Base-by-base conservation (phyloP, 2,797 vertebrate species). In the Alca torda region DNA sequence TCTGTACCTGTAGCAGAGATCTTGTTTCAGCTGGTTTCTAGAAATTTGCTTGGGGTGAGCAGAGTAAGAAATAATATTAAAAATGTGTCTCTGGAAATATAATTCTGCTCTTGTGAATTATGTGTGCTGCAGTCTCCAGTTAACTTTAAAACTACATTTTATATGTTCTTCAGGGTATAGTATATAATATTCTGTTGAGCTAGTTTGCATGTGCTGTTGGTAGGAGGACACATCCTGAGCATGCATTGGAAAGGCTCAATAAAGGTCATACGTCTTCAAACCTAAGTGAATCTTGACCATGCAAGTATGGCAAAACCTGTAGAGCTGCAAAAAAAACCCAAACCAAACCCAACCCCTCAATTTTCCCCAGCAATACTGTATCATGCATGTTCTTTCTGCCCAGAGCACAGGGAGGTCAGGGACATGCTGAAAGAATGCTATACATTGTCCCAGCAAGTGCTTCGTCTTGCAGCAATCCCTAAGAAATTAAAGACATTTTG, bases 31-130 rank as follows among this genome's bases (percentile, higher is more conserved):
- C 46, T 78, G 50, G 70, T 81, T 86, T 59, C 0, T 0, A 90
- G 63, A 84, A 87, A 84, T 78, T 76, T 86, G 46, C 41, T 50
- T 54, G 37, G 19, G 39, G 33, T 64, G 19, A 91, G 37, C 4
- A 4, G 26, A 68, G 24, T 51, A 78, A 81, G 57, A 89, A 91
- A 84, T 69, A 64, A 70, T 87, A 68, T 85, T 80, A 78, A 92
- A 91, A 91, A 91, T 45, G 13, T 59, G 46, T 89, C n/a, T 78
- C 83, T 94, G 64, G 78, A 94, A 92, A 77, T 93, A 76, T 51
- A 74, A 82, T 90, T 92, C 76, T 78, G 15, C 51, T 73, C 21
- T 53, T 37, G 35, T 87, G 82, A 93, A 39, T 91, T 92, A 67
- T 65, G 25, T 67, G n/a, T 79, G n/a, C 63, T 87, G n/a, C 68